Base-by-base conservation (phyloP, 2,113 vertebrate species). In the Hylia prasina region DNA sequence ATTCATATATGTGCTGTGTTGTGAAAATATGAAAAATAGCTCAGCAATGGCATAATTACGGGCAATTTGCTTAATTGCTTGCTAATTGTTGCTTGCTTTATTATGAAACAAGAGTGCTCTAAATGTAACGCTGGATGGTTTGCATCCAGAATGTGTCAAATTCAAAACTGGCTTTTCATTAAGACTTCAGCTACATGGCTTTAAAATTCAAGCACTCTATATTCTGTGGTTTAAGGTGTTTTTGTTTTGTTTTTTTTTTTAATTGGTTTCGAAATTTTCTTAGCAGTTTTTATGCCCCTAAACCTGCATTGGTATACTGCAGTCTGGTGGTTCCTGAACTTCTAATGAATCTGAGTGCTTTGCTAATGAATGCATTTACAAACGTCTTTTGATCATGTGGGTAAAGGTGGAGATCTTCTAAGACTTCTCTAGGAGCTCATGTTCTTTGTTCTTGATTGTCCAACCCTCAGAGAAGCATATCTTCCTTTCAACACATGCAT, bases 21-120 rank as follows among this genome's bases (percentile, higher is more conserved):
- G 96, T 77, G 94, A 81, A 96, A 98, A 97, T 97, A 96, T 92
- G 93, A 94, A 97, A 97, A 97, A 95, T 92, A 97, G 95, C 98
- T 97, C 94, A 92, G 97, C 97, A 94, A 95, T 96, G 96, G 96
- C 96, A 97, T 97, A 97, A 97, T 98, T 98, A 98, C 91, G 96
- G 97, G 97, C 96, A 97, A 96, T 96, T 98, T 97, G 94, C 94
- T 96, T 98, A 97, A 97, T 96, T 93, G 90, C 98, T 93, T 95
- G 82, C 92, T 97, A 96, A 98, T 98, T 96, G 94, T 97, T 95
- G 96, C 96, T 96, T 97, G 95, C 95, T 96, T 96, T 97, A 94
- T 97, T 96, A 97, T 93, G 97, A 96, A 97, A 96, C 93, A 96
- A 97, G 94, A 95, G 89, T 93, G 92, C 94, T 91, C 91, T 97